A percentile compares a stretch with the other conserved stretches of the same genome.
Evolutionary conservation across 2,113 vertebrate genomes (phyloP).

Genomic region (Dipodomys merriami): DNA sequence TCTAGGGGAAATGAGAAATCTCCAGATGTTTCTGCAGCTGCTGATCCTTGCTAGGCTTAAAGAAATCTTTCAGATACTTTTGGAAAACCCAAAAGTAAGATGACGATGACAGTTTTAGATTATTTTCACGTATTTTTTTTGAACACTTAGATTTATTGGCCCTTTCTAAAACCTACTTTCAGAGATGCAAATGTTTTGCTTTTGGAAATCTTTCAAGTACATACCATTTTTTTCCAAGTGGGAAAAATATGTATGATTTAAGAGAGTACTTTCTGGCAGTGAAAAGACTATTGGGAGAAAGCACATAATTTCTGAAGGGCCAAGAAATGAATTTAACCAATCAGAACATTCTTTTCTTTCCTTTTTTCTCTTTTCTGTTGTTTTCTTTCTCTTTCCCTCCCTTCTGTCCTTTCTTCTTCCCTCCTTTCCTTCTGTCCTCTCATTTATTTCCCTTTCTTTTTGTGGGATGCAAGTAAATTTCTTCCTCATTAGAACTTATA

Average conservation of each 20-base stretch:
- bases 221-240: conserved; percentile 43
- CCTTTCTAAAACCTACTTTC: conserved; percentile 53
- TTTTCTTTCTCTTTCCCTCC: background rate
- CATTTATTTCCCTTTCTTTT: background rate
- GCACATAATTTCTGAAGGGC: conserved; percentile 40
- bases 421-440: background rate
- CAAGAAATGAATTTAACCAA: background rate
- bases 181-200: conserved; percentile 52
- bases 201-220: conserved; percentile 62
- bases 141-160: background rate
- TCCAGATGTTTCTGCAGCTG: background rate
- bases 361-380: background rate
- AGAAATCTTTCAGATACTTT: background rate
- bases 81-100: background rate
- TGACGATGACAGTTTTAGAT: background rate
- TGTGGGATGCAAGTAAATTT: background rate
- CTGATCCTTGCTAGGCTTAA: background rate
- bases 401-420: background rate
- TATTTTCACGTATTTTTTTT: background rate
- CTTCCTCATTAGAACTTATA: background rate
- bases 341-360: background rate
- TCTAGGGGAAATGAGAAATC: background rate
- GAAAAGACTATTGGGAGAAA: conserved; percentile 49
- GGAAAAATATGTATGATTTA: conserved; percentile 40
- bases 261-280: conserved; percentile 43